phyloP scores from a whole-genome alignment of 1,140 invertebrate species.

The Zaprionus inermis region DNA sequence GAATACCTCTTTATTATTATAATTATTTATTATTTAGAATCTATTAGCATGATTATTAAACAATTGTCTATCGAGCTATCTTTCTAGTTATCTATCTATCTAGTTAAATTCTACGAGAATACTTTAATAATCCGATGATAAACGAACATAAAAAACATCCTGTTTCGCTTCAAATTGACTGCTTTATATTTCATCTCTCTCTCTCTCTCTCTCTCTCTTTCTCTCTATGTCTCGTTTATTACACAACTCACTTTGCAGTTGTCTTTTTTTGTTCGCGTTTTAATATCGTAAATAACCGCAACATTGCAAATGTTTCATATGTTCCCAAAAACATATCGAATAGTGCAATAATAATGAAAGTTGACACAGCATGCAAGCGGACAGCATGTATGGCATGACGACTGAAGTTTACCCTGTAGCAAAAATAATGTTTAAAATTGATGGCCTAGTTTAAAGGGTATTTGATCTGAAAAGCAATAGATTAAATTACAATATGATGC shows the following conservation, averaged over 20 bases:
- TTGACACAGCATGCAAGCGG: not conserved
- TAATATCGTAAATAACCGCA: not conserved
- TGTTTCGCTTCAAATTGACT: not conserved
- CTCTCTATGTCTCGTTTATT: not conserved
- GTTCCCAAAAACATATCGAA: conserved; percentile 7
- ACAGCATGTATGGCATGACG: not conserved
- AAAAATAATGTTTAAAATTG: no score
- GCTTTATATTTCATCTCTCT: not conserved
- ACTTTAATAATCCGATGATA: not conserved
- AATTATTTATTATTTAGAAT: no score
- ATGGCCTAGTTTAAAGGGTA: no score
- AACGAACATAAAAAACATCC: not conserved
- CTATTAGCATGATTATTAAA: no score
- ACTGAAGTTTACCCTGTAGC: not conserved
- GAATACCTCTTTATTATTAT: no score
- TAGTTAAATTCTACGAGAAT: no score
- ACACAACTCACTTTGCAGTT: not conserved
- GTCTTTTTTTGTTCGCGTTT: not conserved
- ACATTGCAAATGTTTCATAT: conserved; percentile 4
- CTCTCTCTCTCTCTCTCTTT: not conserved
- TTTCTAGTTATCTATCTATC: no score
- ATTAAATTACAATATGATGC: no score
- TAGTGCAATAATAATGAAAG: conserved; percentile 6
- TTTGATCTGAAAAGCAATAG: no score
- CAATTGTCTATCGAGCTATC: no score